Evolutionary conservation across 2,797 vertebrate species (phyloP).

Genomic region (Phaenicophaeus curvirostris): DNA sequence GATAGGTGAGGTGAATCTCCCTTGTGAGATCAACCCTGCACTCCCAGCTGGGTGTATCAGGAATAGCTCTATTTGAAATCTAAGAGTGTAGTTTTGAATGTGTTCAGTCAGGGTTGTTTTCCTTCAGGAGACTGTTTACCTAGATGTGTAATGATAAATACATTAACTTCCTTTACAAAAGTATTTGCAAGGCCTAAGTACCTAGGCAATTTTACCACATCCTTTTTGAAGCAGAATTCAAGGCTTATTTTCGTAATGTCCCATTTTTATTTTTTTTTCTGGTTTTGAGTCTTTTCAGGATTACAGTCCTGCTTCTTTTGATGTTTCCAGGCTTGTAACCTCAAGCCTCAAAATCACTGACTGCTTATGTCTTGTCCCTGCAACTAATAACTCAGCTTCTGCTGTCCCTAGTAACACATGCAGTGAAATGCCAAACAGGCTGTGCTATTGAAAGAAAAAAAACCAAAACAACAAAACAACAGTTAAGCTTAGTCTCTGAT

Average conservation of each 20-base stretch:
- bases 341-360: background rate
- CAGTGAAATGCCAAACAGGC: background rate
- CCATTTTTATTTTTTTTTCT: background rate
- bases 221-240: background rate
- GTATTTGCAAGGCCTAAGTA: background rate
- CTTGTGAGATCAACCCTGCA: background rate
- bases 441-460: background rate
- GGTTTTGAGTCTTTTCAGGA: background rate
- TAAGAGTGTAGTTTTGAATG: background rate
- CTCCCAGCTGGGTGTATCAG: fast-evolving
- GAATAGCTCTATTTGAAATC: background rate
- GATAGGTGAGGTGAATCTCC: background rate
- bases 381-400: background rate
- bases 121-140: background rate
- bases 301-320: background rate
- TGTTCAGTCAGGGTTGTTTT: background rate
- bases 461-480: background rate
- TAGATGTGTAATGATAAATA: background rate
- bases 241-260: background rate
- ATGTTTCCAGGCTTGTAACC: background rate
- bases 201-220: background rate
- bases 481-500: background rate
- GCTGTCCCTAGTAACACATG: background rate
- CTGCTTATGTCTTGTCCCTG: background rate
- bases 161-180: background rate